Conservation (phyloP, 2,888 invertebrate species). For the Synergus gifuensis region DNA sequence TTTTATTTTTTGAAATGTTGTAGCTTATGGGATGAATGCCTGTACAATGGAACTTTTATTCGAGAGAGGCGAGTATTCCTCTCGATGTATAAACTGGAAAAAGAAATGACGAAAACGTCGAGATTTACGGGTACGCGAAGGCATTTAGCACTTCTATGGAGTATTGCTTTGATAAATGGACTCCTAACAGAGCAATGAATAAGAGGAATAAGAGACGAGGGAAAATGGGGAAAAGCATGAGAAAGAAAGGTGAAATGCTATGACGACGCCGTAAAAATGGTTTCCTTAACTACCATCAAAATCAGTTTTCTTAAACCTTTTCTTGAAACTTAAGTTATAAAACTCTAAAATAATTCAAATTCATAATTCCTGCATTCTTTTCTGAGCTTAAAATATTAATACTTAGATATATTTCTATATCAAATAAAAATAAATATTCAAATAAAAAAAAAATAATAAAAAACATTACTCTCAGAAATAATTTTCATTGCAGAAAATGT, state of each 20-base stretch:
- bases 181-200: slow-evolving; percentile 70
- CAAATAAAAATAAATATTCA: too few species aligned
- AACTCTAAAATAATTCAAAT: too few species aligned
- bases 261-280: neutral
- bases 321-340: too few species aligned
- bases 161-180: slow-evolving; percentile 70
- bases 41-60: slow-evolving; percentile 28
- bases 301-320: too few species aligned
- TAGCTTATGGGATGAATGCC: neutral
- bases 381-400: too few species aligned
- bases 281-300: neutral
- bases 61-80: neutral
- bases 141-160: slow-evolving; percentile 71
- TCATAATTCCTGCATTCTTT: too few species aligned
- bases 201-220: slow-evolving; percentile 43
- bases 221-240: neutral
- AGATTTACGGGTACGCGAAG: slow-evolving; percentile 73
- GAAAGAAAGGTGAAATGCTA: neutral
- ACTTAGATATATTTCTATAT: too few species aligned
- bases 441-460: too few species aligned
- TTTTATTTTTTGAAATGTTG: neutral
- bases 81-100: slow-evolving; percentile 43
- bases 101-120: slow-evolving; percentile 56
- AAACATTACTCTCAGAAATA: too few species aligned
- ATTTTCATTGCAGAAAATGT: too few species aligned